phyloP scores from a whole-genome alignment of 2,113 vertebrate genomes.

The Anas platyrhynchos region DNA sequence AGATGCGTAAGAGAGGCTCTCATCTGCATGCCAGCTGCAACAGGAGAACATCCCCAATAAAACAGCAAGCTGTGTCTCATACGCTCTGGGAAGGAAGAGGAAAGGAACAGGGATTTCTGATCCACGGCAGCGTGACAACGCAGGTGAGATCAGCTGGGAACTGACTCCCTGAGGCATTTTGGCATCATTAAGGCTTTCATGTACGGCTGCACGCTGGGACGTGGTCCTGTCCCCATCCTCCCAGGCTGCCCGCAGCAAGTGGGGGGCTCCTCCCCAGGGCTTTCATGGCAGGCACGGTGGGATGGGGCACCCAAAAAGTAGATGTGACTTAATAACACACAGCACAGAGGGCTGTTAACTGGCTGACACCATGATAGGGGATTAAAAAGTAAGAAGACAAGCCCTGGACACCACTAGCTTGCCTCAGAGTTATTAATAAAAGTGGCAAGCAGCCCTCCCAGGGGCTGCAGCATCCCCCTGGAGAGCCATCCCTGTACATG shows the following conservation, averaged over 20 bases:
- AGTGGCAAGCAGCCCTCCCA: rapidly evolving
- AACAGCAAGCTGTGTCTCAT: neutral
- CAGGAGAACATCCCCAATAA: neutral
- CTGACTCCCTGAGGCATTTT: rapidly evolving
- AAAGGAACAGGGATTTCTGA: neutral
- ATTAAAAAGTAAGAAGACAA: neutral
- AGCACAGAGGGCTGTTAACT: rapidly evolving
- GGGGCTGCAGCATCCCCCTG: rapidly evolving
- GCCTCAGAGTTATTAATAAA: rapidly evolving
- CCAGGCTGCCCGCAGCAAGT: neutral
- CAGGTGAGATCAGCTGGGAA: neutral
- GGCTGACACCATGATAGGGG: neutral
- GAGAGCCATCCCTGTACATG: neutral
- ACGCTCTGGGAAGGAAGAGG: slow-evolving; percentile 6
- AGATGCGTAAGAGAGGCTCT: neutral
- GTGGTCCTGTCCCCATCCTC: rapidly evolving
- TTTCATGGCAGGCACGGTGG: neutral
- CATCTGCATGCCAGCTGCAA: neutral
- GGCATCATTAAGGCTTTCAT: neutral
- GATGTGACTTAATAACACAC: rapidly evolving
- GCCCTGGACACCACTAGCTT: rapidly evolving
- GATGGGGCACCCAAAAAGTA: rapidly evolving
- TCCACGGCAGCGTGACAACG: rapidly evolving
- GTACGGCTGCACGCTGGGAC: rapidly evolving
- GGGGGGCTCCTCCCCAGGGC: neutral